phyloP scores from a whole-genome alignment of 1,140 invertebrate species.

The Aricia agestis region DNA sequence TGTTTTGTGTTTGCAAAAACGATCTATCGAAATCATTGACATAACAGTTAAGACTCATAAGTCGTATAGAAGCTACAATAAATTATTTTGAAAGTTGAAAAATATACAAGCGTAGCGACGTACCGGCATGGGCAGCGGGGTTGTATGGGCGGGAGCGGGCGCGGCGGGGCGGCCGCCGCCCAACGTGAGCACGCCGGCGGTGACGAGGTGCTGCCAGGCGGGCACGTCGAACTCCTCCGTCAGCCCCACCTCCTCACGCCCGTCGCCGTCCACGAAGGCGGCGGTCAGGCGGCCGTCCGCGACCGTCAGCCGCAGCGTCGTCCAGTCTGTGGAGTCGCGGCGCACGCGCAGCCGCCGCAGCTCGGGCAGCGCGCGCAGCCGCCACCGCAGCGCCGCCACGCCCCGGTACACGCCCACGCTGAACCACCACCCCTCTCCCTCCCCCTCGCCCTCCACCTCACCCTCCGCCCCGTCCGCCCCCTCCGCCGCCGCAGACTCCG shows the following conservation, averaged over 20 bases:
- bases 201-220: conserved; percentile 78
- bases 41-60: too few species aligned
- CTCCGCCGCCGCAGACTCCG: conserved; percentile 44
- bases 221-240: conserved; percentile 70
- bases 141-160: conserved; percentile 20
- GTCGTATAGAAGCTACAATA: too few species aligned
- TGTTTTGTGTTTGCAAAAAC: too few species aligned
- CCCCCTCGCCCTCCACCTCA: conserved; percentile 38
- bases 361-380: conserved; percentile 72
- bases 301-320: conserved; percentile 76
- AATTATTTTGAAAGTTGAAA: too few species aligned
- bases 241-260: conserved; percentile 69
- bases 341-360: conserved; percentile 77
- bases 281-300: conserved; percentile 37
- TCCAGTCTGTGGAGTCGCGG: conserved; percentile 80
- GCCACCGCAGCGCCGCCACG: conserved; percentile 82
- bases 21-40: too few species aligned
- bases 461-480: conserved; percentile 16
- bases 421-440: conserved; percentile 68
- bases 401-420: conserved; percentile 83
- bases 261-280: conserved; percentile 71
- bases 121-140: conserved; percentile 6
- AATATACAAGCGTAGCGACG: not conserved
- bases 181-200: conserved; percentile 63
- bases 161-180: conserved; percentile 44